phyloP scores from a whole-genome alignment of 2,888 invertebrate genomes.

The Stenolophus ochropezus region DNA sequence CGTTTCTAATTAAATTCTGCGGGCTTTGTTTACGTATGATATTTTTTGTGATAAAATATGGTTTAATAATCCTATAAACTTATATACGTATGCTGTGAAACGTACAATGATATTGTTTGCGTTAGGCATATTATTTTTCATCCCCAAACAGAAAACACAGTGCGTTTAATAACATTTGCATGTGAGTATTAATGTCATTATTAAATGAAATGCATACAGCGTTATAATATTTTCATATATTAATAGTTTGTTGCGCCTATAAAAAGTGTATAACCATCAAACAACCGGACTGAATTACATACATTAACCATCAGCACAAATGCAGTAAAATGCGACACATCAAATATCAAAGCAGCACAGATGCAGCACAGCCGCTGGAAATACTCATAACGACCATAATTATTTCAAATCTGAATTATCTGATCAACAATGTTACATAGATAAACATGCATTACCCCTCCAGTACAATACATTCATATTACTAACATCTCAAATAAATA shows the following conservation, averaged over 20 bases:
- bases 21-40: not conserved
- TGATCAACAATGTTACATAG: not conserved
- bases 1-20: not conserved
- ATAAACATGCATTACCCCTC: not conserved
- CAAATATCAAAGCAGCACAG: slow-evolving; percentile 17
- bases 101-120: not conserved
- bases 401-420: slow-evolving; percentile 12
- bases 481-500: too few relatives aligned
- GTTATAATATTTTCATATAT: slow-evolving; percentile 25
- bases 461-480: not conserved
- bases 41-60: not conserved
- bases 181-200: not conserved
- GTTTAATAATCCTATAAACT: not conserved
- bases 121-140: not conserved
- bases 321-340: slow-evolving; percentile 22
- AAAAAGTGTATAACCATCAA: slow-evolving; percentile 25
- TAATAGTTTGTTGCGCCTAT: slow-evolving; percentile 32
- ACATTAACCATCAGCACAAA: slow-evolving; percentile 21
- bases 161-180: not conserved
- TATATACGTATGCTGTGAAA: not conserved
- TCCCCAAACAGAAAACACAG: not conserved
- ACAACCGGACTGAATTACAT: slow-evolving; percentile 34
- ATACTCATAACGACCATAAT: slow-evolving; percentile 25
- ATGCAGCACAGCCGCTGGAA: not conserved
- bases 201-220: not conserved